These are phyloP conservation scores for Conus betulinus DNA, from an alignment of 1,140 invertebrate species.

Conservation along the genomic window DNA sequence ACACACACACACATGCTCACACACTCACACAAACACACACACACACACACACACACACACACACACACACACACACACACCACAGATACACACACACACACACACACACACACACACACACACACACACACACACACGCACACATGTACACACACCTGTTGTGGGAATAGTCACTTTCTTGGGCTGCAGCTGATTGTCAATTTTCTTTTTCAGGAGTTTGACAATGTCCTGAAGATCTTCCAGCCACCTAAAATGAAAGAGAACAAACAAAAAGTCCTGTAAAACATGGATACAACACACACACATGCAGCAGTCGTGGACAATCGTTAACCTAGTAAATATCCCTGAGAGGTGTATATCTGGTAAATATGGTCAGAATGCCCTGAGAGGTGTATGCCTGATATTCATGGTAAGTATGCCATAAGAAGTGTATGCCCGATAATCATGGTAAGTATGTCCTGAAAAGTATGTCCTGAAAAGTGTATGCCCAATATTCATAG, in stretches of 20 bases:
- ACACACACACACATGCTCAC: background rate
- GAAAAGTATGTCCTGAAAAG: no score
- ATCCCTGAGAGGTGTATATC: no score
- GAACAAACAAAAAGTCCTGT: background rate
- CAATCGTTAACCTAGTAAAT: no score
- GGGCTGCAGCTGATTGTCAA: slow-evolving; percentile 66
- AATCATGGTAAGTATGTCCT: no score
- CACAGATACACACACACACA: slow-evolving; percentile 10
- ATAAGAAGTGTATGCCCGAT: no score
- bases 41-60: background rate
- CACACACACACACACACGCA: slow-evolving; percentile 23
- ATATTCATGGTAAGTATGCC: no score
- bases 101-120: slow-evolving; percentile 25
- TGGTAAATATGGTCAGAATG: no score
- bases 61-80: background rate
- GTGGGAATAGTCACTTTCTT: slow-evolving; percentile 48
- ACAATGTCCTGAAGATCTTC: slow-evolving; percentile 68
- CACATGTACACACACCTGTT: slow-evolving; percentile 55
- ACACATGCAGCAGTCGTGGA: no score
- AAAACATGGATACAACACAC: no score
- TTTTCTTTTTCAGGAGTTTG: slow-evolving; percentile 60
- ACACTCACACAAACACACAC: background rate
- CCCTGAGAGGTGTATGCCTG: no score
- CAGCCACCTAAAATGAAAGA: slow-evolving; percentile 63
- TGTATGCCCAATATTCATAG: no score